Conservation (phyloP, 92 coral and sea anemone species). For the Desmophyllum pertusum region DNA sequence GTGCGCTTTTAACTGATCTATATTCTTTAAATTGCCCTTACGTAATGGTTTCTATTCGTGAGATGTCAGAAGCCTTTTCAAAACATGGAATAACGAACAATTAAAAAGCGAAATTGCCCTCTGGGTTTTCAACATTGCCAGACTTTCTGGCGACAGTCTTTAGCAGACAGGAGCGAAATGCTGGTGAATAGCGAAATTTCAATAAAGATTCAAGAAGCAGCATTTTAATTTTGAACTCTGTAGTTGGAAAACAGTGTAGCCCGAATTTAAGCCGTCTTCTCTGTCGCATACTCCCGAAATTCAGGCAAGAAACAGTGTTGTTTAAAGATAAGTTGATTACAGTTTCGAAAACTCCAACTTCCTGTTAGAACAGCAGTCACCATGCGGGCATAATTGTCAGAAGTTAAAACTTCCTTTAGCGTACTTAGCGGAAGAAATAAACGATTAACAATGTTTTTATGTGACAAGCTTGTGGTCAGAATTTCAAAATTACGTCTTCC, state of each 20-base stretch:
- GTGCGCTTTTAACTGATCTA: background rate
- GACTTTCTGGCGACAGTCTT: slow-evolving; percentile 33
- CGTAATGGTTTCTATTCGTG: slow-evolving; percentile 1
- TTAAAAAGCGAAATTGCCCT: slow-evolving; percentile 19
- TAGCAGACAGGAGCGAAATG: background rate
- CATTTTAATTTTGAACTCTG: background rate
- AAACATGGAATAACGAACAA: background rate
- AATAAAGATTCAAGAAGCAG: background rate
- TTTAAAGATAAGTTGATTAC: too few species aligned
- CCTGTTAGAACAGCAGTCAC: background rate
- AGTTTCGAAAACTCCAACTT: background rate
- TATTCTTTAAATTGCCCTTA: background rate
- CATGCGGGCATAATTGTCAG: background rate
- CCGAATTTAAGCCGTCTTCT: too few species aligned
- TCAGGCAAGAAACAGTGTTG: too few species aligned
- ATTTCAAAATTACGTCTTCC: slow-evolving; percentile 18
- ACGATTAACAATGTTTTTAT: background rate
- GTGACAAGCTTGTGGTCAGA: slow-evolving; percentile 1
- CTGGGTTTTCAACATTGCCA: slow-evolving; percentile 10
- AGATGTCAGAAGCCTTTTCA: slow-evolving; percentile 2
- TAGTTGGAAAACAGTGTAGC: background rate
- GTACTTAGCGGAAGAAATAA: background rate
- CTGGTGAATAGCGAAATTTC: background rate
- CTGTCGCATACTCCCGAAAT: too few species aligned
- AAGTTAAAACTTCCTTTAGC: slow-evolving; percentile 32